Evolutionary conservation across 2,797 vertebrate genomes (phyloP), one percentile per base, ranked within the genome.

Genomic region (Orestias chungarensis): DNA sequence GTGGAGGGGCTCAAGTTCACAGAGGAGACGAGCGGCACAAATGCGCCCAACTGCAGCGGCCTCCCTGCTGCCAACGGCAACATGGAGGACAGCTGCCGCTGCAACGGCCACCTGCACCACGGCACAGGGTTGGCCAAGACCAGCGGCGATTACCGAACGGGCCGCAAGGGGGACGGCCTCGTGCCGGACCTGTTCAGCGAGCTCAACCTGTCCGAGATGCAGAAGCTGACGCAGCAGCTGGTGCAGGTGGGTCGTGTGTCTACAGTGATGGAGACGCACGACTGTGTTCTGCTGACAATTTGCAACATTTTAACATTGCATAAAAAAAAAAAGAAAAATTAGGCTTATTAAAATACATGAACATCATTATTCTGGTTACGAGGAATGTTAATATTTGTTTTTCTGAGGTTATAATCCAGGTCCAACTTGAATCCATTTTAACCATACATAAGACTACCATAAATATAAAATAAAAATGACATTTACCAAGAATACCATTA

Each of bases 111-210:
- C 76, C 88, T 96, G 77, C 96, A 96, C 0, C 82, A 93, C 2
- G 91, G 95, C n/a, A 35, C 84, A 0, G 87, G 86, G 40, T 87
- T 96, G 0, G 91, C 92, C 52, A 98, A 97, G 80, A 91, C 97
- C 76, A 97, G 95, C 0, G 95, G 95, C 27, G 97, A 99, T 73
- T 98, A 94, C 84, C 93, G 96, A 14, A 66, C 94, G 0, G 83
- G 94, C 38, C 91, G 96, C 74, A 99, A 98, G 86, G 96, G 93
- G 61, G 97, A 98, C 52, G 91, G 93, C 29, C 90, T 97, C 0
- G 97, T 98, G 66, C 97, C 97, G 0, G 97, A 99, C 87, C 96
- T 99, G 82, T 98, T 99, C 94, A 99, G 98, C 64, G 98, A 99
- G 87, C 96, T 99, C 86, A 99, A 97, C 92, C 96, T 99, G 90